Evolutionary conservation across 2,888 invertebrate species (phyloP), one percentile per base, ranked within the genome.

Genomic region (Resseliella maxima): DNA sequence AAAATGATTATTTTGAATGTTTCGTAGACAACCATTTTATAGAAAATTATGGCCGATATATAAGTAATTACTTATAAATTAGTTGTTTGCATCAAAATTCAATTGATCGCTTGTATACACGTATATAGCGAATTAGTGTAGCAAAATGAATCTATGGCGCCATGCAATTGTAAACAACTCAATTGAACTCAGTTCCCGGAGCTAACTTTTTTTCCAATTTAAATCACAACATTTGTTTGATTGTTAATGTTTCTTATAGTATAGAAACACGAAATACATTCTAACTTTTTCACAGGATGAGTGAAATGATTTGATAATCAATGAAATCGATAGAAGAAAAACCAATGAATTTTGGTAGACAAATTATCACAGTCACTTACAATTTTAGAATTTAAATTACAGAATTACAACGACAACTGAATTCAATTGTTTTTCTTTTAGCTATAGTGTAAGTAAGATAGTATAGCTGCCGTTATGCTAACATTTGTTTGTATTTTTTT

Each of bases 151-250:
- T 24, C 27, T n/a, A 59, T 59, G 59, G 59, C 59, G 59, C 59
- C 59, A 27, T 59, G 24, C 59, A 59, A 24, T 59, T 59, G 59
- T 59, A 59, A 59, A 59, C 59, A 59, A 59, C 59, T 59, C 59
- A 59, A 59, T 59, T 59, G 24, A 3, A 5, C 59, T 24, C 2
- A 27, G 24, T 59, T 18, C 46, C 46, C 46, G 12, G 18, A 50
- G 46, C 46, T 50, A 59, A 59, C 24, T 59, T 59, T 59, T 59
- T 59, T 24, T 59, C 24, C 59, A n/a, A 59, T 59, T 59, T 24
- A 59, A 59, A 59, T 59, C 27, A 27, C 27, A 27, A 59, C 59
- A 45, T 59, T 15, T 21, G 50, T 50, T 50, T 50, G 2, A 10
- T 50, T 50, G n/a, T 12, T 18, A 3, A 27, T 59, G 24, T 18